phyloP scores from a whole-genome alignment of 2,113 vertebrate genomes.

The Hypocryptadius cinnamomeus region DNA sequence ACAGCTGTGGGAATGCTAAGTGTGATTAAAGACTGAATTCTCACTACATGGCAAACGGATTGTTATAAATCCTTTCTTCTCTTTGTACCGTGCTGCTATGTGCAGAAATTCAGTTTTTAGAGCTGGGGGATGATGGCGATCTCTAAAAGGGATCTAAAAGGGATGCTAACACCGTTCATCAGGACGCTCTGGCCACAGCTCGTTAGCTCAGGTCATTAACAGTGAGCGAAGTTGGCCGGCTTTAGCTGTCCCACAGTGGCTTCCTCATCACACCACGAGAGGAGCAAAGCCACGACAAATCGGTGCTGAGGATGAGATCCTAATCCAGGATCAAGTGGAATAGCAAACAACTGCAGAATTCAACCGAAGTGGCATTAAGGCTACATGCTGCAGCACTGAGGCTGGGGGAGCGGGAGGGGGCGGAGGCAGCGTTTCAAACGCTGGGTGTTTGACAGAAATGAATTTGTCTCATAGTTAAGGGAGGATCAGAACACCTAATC shows the following conservation, averaged over 20 bases:
- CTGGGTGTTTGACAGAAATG: slow-evolving; percentile 24
- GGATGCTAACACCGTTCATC: not conserved
- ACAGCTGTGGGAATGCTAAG: not conserved
- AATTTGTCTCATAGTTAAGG: not conserved
- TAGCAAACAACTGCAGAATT: slow-evolving; percentile 9
- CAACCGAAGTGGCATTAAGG: slow-evolving; percentile 11
- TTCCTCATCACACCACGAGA: not conserved
- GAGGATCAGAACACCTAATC: slow-evolving; percentile 16
- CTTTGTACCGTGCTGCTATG: not conserved
- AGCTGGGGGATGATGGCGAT: not conserved
- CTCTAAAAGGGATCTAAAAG: not conserved
- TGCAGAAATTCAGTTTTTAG: not conserved
- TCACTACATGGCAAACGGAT: not conserved
- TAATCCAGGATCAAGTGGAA: slow-evolving; percentile 17
- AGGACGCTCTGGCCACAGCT: not conserved
- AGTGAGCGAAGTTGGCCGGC: not conserved
- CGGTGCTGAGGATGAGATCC: not conserved
- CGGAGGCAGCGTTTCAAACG: not conserved
- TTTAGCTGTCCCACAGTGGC: not conserved
- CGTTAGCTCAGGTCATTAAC: not conserved
- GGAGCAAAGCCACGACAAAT: not conserved
- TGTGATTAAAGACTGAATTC: not conserved
- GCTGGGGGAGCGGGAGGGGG: not conserved
- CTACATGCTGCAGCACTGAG: not conserved
- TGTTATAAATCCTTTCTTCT: not conserved